Conservation (phyloP, 2,113 vertebrate species). For the Gnathonemus longibarbis region DNA sequence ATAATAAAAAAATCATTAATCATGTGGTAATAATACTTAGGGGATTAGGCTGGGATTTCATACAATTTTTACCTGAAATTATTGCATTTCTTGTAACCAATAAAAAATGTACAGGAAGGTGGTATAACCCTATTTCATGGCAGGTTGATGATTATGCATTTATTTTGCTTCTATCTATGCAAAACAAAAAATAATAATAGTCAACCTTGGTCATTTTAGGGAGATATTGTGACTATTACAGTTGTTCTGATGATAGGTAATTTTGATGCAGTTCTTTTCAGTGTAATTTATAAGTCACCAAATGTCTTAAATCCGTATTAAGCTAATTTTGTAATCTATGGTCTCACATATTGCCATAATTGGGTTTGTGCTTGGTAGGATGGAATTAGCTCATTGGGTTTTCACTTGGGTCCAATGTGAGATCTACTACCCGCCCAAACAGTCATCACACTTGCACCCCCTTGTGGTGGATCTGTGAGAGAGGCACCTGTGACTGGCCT, state of each 20-base stretch:
- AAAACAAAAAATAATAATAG: background rate
- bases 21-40: background rate
- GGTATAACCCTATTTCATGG: background rate
- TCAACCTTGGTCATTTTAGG: background rate
- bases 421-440: background rate
- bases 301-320: background rate
- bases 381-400: slow-evolving; percentile 2
- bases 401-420: background rate
- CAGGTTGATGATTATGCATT: background rate
- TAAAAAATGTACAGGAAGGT: background rate
- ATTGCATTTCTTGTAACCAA: background rate
- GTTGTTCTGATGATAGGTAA: background rate
- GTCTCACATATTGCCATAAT: background rate
- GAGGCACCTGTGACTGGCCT: background rate
- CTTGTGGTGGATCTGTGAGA: background rate
- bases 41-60: background rate
- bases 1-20: background rate
- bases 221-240: background rate
- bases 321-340: background rate
- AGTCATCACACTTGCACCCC: background rate
- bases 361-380: background rate
- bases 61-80: background rate
- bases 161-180: background rate
- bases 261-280: background rate
- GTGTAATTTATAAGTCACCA: background rate